A percentile compares a stretch with the other conserved stretches of the same genome.
phyloP scores from a whole-genome alignment of 2,113 vertebrate genomes.

The Camelus dromedarius region DNA sequence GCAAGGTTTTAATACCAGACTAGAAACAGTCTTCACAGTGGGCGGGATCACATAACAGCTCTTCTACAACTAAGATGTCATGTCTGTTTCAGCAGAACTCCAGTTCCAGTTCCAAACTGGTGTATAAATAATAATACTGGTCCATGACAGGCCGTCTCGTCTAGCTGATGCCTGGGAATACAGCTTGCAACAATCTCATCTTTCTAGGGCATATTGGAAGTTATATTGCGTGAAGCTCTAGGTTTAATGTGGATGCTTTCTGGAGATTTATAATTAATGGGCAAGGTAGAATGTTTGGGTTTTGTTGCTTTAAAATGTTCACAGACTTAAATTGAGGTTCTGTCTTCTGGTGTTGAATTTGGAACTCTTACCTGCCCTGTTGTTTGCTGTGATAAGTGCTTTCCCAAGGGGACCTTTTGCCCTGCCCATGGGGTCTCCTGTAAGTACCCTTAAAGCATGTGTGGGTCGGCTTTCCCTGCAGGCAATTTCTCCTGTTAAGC shows the following conservation, averaged over 20 bases:
- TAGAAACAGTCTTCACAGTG: background rate
- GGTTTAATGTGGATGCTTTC: background rate
- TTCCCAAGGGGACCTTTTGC: background rate
- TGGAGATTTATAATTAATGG: background rate
- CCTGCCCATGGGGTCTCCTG: background rate
- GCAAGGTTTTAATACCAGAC: background rate
- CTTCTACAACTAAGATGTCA: background rate
- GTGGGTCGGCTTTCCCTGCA: background rate
- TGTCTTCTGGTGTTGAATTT: background rate
- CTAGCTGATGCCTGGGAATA: background rate
- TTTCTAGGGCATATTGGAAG: background rate
- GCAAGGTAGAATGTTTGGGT: background rate
- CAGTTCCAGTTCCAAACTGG: slow-evolving; percentile 8
- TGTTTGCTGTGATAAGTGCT: background rate
- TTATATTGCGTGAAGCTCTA: background rate
- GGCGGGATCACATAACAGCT: background rate
- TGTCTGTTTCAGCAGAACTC: background rate
- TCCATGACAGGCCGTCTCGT: background rate
- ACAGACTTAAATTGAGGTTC: background rate
- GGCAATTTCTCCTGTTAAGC: background rate
- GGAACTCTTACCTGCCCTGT: background rate
- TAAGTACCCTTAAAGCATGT: background rate
- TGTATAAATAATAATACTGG: background rate
- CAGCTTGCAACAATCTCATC: background rate
- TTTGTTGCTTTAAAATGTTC: background rate